Evolutionary conservation across 2,888 invertebrate genomes (phyloP), one percentile per base, ranked within the genome.

Genomic region (Diplazon laetatorius): DNA sequence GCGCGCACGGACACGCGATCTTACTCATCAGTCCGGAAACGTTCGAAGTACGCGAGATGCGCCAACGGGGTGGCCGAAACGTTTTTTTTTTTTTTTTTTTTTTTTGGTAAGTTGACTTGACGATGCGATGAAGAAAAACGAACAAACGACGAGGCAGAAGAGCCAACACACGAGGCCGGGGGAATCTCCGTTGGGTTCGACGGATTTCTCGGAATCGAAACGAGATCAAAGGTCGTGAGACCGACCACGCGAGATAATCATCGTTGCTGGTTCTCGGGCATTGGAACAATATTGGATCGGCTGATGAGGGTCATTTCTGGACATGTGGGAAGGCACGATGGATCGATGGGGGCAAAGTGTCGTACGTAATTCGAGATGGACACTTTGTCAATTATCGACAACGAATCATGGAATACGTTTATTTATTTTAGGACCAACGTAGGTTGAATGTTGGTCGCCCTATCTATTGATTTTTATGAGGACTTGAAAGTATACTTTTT

Each of bases 21-120:
- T 85, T 87, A 85, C 85, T 85, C 89, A 87, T 86, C 87, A 85
- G 87, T 86, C 88, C 87, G 89, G 87, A 88, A 89, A 88, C 86
- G n/a, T 50, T 57, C 66, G 70, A 75, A 72, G 55, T 66, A 66
- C 66, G 66, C 22, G 42, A n/a, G n/a, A 52, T 52, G 42, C 52
- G 10, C 52, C 16, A 6, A 6, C 4, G 30, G 68, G 68, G 66
- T 66, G 66, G 55, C 55, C 14, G 30, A 55, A 12, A 63, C 16
- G 52, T 48, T 37, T 52, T 55, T 48, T 57, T 59, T 16, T 14
- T 2, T 18, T 63, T 30, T 73, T 48, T n/a, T n/a, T n/a, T n/a
- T n/a, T n/a, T n/a, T n/a, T n/a, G n/a, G n/a, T n/a, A n/a, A n/a
- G n/a, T n/a, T n/a, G n/a, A n/a, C n/a, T n/a, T n/a, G n/a, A 44